A percentile compares a stretch with the other conserved stretches of the same genome.
Conservation (phyloP, 2,888 invertebrate species). For the Glaucopsyche alexis region DNA sequence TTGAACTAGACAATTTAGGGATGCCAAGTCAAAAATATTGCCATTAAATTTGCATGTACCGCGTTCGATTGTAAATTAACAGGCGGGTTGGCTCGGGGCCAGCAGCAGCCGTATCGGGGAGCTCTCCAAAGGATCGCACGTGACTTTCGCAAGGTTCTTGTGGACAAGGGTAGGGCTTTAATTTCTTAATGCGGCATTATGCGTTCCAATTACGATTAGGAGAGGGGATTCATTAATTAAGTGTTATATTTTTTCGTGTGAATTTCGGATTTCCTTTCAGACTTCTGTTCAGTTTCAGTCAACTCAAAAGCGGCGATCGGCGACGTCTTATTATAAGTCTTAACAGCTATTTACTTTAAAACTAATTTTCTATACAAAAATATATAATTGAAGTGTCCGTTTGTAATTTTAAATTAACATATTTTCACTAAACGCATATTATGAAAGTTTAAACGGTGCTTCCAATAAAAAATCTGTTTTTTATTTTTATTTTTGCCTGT, state of each 20-base stretch:
- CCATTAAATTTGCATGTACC: slow-evolving; percentile 61
- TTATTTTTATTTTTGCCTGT: too few species aligned
- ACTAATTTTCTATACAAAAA: too few species aligned
- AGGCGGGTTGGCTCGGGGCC: slow-evolving; percentile 62
- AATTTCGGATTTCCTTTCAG: background rate
- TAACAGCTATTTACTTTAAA: too few species aligned
- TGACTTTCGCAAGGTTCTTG: slow-evolving; percentile 32
- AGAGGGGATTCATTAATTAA: background rate
- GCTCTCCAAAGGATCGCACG: slow-evolving; percentile 35
- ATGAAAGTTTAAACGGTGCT: too few species aligned
- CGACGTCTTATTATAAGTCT: too few species aligned
- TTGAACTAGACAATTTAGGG: slow-evolving; percentile 17
- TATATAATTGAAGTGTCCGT: too few species aligned
- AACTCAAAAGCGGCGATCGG: too few species aligned
- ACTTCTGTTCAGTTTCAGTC: too few species aligned
- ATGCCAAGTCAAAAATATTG: slow-evolving; percentile 35
- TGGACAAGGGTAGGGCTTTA: background rate
- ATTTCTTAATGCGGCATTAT: slow-evolving; percentile 20
- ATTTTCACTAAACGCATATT: too few species aligned
- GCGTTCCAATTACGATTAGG: slow-evolving; percentile 19
- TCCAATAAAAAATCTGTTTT: too few species aligned
- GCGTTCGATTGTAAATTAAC: slow-evolving; percentile 64
- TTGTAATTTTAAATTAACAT: too few species aligned
- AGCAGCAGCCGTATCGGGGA: slow-evolving; percentile 54
- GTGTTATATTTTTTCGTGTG: background rate